Evolutionary conservation across 2,797 vertebrate genomes (phyloP).

Genomic region (Nasua narica): DNA sequence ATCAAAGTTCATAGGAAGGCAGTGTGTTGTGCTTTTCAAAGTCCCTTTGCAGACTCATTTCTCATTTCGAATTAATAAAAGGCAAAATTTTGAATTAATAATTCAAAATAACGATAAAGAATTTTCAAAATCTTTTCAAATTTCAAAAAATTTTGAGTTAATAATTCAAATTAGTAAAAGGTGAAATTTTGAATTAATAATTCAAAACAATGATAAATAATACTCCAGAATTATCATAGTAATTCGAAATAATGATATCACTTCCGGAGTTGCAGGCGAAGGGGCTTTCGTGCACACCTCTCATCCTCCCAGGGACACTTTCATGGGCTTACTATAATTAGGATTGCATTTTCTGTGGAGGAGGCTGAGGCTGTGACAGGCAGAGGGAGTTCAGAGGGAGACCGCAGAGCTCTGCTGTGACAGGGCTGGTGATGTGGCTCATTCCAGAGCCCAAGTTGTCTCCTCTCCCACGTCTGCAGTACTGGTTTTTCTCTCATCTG

Average conservation of each 20-base stretch:
- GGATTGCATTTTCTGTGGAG: not conserved
- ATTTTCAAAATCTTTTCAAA: too few species aligned
- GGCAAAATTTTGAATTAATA: not conserved
- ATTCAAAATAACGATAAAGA: not conserved
- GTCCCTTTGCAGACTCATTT: not conserved
- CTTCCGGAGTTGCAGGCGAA: not conserved
- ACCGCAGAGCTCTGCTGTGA: not conserved
- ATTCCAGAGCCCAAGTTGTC: not conserved
- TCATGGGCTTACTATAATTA: accelerated
- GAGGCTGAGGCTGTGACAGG: not conserved
- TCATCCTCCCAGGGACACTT: not conserved
- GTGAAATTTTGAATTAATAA: too few species aligned
- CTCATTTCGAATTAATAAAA: not conserved
- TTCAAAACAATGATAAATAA: too few species aligned
- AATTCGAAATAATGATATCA: too few species aligned
- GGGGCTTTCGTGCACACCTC: not conserved
- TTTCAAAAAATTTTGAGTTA: too few species aligned
- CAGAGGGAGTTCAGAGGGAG: accelerated
- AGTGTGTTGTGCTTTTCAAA: not conserved
- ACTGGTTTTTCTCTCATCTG: not conserved
- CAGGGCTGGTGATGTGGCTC: not conserved
- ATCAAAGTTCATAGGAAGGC: not conserved
- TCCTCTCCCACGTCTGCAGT: not conserved
- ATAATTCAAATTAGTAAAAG: too few species aligned
- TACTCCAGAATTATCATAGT: too few species aligned